Conservation (phyloP, 2,888 invertebrate genomes). For the Diarsia brunnea region DNA sequence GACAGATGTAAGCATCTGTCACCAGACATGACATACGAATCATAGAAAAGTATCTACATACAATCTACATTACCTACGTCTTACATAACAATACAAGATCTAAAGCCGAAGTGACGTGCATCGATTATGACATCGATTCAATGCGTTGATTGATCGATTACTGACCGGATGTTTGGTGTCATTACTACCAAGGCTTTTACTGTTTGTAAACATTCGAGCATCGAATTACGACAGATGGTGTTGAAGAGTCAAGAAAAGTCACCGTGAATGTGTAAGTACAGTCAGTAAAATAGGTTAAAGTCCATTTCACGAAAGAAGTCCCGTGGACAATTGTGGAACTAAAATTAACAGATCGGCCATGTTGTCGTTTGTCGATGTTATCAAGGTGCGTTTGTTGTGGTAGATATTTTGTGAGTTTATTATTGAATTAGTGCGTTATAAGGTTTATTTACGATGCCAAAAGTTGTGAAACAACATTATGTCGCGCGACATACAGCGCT, state of each 20-base stretch:
- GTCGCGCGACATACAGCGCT: no score
- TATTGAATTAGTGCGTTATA: no score
- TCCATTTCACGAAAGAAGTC: no score
- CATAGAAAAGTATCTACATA: slow-evolving; percentile 3
- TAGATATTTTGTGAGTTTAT: no score
- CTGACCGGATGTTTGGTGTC: slow-evolving; percentile 60
- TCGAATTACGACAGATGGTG: slow-evolving; percentile 27
- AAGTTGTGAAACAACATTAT: no score
- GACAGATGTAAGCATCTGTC: no score
- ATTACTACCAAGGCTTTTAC: slow-evolving; percentile 60
- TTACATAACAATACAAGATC: slow-evolving; percentile 55
- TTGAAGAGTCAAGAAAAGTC: slow-evolving; percentile 1
- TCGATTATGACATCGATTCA: slow-evolving; percentile 63
- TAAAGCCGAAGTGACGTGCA: slow-evolving; percentile 40
- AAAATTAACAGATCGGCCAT: no score
- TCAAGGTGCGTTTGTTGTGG: no score
- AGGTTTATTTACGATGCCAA: no score
- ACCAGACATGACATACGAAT: neutral
- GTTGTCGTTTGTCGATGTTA: no score
- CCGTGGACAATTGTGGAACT: no score
- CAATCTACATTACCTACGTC: slow-evolving; percentile 15
- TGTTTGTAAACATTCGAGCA: slow-evolving; percentile 62
- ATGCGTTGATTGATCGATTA: slow-evolving; percentile 62
- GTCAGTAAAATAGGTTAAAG: neutral
- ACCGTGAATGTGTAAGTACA: neutral